A percentile compares a stretch with the other conserved stretches of the same genome.
These are phyloP conservation scores for Ornithoptera priamus DNA, from an alignment of 2,888 invertebrate species.

Conservation along the genomic window DNA sequence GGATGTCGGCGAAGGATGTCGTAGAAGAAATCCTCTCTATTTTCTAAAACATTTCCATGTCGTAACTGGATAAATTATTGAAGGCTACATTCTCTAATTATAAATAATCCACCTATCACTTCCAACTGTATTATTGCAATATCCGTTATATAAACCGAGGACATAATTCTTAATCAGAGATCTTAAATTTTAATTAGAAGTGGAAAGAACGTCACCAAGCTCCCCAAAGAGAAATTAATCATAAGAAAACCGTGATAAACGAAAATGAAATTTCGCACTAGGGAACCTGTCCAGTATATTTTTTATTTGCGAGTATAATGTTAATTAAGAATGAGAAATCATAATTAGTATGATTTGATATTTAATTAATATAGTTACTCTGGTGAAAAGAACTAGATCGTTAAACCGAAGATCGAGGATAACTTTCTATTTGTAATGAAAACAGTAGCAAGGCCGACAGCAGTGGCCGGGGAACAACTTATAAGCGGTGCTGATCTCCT, in stretches of 20 bases:
- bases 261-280: constrained; percentile 1
- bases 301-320: not conserved
- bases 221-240: not conserved
- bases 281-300: not conserved
- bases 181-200: constrained; percentile 7
- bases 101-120: too few relatives aligned
- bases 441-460: too few relatives aligned
- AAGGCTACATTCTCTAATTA: too few relatives aligned
- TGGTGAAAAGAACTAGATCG: not conserved
- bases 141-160: not conserved
- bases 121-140: not conserved
- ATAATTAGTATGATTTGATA: not conserved
- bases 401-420: not conserved
- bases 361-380: not conserved
- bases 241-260: not conserved
- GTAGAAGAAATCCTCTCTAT: too few relatives aligned
- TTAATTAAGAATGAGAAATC: not conserved
- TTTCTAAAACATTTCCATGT: too few relatives aligned
- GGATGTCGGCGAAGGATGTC: too few relatives aligned
- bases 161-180: not conserved
- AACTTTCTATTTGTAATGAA: not conserved
- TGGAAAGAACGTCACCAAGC: constrained; percentile 1
- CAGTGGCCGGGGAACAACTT: too few relatives aligned
- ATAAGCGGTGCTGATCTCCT: too few relatives aligned
- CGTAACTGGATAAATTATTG: too few relatives aligned